Percentiles rank a stretch among this genome's conserved stretches.
phyloP scores from a whole-genome alignment of 2,797 vertebrate species.

The Synanceia verrucosa region DNA sequence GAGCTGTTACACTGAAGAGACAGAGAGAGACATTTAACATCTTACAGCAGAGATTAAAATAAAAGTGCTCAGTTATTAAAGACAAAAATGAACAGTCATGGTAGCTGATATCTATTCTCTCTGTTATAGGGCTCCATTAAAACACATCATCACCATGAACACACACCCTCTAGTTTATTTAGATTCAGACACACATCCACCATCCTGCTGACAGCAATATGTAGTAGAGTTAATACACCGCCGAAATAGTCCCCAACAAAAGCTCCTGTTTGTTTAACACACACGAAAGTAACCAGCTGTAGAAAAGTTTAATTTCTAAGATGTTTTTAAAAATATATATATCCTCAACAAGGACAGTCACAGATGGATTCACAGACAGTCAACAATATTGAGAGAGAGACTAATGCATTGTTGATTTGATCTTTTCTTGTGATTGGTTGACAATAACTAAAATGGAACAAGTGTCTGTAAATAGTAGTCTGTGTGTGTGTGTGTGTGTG shows the following conservation, averaged over 20 bases:
- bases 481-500: neutral
- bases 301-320: too few species aligned
- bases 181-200: neutral
- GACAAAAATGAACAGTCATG: too few species aligned
- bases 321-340: too few species aligned
- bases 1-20: slow-evolving; percentile 80
- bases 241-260: neutral
- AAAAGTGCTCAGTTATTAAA: neutral
- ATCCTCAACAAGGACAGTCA: too few species aligned
- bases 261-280: neutral
- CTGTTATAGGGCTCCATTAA: too few species aligned
- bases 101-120: too few species aligned
- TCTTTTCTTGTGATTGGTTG: neutral
- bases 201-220: neutral
- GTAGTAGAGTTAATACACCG: neutral
- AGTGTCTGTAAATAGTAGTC: neutral
- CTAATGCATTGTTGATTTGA: too few species aligned
- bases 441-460: too few species aligned
- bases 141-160: neutral
- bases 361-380: too few species aligned
- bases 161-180: neutral
- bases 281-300: too few species aligned
- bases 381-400: too few species aligned
- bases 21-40: too few species aligned
- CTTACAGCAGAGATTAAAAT: neutral